Base-by-base conservation (phyloP, 2,113 vertebrate genomes). In the Gnathonemus echidnorhynchus region DNA sequence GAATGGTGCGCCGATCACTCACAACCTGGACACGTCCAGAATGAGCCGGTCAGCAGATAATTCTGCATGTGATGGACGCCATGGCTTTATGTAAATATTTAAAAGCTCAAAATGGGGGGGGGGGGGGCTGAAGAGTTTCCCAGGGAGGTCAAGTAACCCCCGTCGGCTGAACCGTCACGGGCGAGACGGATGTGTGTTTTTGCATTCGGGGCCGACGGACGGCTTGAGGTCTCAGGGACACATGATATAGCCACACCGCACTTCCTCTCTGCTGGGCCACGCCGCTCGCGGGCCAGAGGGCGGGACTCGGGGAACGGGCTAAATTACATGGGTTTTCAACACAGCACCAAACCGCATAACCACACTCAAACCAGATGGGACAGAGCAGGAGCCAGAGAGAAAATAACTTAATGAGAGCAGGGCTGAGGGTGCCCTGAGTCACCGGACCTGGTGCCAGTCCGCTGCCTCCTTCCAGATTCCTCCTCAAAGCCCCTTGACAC, bases 281-380 rank as follows among this genome's bases (percentile, higher is more conserved):
- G 85, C 62, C 52, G 62, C 91, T 91, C 88, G 56, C 50, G 90
- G 90, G 89, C 77, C 91, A 21, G 80, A 62, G 53, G 62, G 66
- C 42, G 35, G 58, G 86, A 89, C 66, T 92, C 91, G 85, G 90
- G 35, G 3, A 58, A 21, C 35, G 90, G 91, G 91, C 90, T 91
- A 93, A 94, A 94, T 93, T 93, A 90, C 89, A 92, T 93, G 93
- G 91, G 93, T 92, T 92, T 93, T 93, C 91, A 90, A 92, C 93
- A 94, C 92, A 91, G 46, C 92, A 92, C 84, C 88, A 90, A 90
- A 89, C 85, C 88, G 62, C 80, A 87, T 91, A 93, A 94, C 91
- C 93, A 93, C 92, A 91, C 91, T 90, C 91, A 85, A 91, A 91
- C 91, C 94, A 94, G 91, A 94, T 93, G 91, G 91, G 91, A 93